phyloP scores from a whole-genome alignment of 92 coral and sea anemone species.

The Phenganax stokvisi region DNA sequence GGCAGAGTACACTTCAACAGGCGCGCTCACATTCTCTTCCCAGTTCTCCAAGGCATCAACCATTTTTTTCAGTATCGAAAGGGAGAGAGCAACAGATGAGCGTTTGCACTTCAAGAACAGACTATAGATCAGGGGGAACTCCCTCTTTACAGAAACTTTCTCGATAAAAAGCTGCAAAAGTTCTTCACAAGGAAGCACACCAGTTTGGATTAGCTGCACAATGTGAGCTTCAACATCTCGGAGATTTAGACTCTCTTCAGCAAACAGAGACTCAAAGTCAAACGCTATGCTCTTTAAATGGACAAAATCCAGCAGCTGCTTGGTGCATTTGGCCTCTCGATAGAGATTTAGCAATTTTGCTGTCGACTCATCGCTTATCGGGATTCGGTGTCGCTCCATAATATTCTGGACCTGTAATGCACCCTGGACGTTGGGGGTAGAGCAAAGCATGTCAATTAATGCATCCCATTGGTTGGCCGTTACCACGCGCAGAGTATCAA shows the following conservation, averaged over 20 bases:
- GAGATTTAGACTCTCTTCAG: not conserved
- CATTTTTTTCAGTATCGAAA: constrained; percentile 3
- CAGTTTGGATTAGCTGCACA: not conserved
- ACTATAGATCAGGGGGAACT: not conserved
- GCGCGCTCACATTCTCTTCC: constrained; percentile 24
- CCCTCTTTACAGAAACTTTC: not conserved
- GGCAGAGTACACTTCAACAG: constrained; percentile 30
- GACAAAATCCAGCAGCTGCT: not conserved
- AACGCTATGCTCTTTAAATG: not conserved
- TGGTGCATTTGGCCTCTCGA: constrained; percentile 5
- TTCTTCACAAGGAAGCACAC: not conserved
- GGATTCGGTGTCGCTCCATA: not conserved
- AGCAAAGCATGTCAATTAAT: constrained; percentile 16
- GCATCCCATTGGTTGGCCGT: not conserved
- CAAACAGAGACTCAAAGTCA: not conserved
- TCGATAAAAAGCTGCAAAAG: constrained; percentile 8
- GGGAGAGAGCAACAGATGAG: not conserved
- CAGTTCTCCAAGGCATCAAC: constrained; percentile 31
- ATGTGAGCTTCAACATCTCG: constrained; percentile 10
- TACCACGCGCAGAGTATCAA: not conserved
- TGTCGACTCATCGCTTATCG: not conserved
- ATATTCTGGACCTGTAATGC: constrained; percentile 30
- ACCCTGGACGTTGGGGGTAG: constrained; percentile 15
- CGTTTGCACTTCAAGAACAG: constrained; percentile 1
- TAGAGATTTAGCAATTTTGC: not conserved